Conservation (phyloP, 2,113 vertebrate genomes). For the Myrmecobius fasciatus region DNA sequence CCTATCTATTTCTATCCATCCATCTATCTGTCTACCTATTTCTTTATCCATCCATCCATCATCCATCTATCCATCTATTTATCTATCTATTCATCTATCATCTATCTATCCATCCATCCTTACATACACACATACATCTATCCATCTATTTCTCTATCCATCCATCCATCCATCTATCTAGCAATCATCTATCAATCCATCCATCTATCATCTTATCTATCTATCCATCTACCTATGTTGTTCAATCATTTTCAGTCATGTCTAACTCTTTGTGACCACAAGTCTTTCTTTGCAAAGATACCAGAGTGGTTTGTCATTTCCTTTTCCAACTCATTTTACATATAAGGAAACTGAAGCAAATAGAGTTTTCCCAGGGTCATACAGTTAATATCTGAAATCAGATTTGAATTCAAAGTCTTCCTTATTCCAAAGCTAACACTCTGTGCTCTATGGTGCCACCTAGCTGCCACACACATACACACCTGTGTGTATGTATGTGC, state of each 20-base stretch:
- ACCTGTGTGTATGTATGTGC: background rate
- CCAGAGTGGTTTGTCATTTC: background rate
- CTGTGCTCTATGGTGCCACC: background rate
- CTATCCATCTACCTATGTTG: no score
- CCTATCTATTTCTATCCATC: background rate
- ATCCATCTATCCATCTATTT: background rate
- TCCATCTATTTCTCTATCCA: no score
- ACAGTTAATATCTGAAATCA: background rate
- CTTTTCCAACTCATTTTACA: background rate
- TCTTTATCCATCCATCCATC: background rate
- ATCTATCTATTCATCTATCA: background rate
- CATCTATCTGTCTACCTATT: background rate
- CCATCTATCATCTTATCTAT: no score
- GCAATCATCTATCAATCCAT: no score
- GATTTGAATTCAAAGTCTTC: background rate
- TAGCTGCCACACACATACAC: background rate
- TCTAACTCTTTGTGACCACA: background rate
- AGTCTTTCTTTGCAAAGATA: background rate
- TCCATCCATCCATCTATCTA: no score
- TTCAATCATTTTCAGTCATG: background rate
- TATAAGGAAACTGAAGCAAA: background rate
- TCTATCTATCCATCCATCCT: background rate
- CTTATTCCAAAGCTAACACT: background rate
- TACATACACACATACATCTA: no score
- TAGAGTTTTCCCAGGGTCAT: background rate